A percentile compares a stretch with the other conserved stretches of the same genome.
Conservation (phyloP, 2,888 invertebrate species). For the Cheilosia variabilis region DNA sequence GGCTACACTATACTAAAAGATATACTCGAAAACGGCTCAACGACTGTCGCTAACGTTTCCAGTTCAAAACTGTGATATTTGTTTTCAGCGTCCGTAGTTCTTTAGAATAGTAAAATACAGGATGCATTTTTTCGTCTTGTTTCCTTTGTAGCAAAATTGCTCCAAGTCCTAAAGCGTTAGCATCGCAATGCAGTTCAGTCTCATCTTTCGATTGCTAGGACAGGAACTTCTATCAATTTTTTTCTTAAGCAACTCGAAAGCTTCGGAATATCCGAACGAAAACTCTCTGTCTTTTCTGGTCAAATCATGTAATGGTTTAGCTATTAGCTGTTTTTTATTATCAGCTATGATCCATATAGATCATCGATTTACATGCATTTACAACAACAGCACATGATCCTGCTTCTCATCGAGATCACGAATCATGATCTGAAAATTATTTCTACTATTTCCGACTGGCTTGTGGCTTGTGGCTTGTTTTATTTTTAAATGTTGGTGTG, state of each 20-base stretch:
- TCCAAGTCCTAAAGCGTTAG: slow-evolving; percentile 29
- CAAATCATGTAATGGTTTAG: slow-evolving; percentile 79
- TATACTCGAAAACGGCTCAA: slow-evolving; percentile 77
- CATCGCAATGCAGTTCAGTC: slow-evolving; percentile 79
- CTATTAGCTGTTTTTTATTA: too few species aligned
- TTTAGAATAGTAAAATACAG: slow-evolving; percentile 78
- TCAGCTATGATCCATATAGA: too few species aligned
- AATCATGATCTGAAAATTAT: too few species aligned
- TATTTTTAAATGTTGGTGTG: too few species aligned
- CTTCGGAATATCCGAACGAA: slow-evolving; percentile 54
- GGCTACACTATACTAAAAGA: too few species aligned
- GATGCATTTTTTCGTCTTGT: slow-evolving; percentile 73
- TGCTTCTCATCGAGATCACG: too few species aligned
- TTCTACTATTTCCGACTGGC: too few species aligned
- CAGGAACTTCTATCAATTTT: slow-evolving; percentile 26
- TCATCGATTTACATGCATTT: too few species aligned
- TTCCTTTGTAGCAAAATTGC: too few species aligned
- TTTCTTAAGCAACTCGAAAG: slow-evolving; percentile 29
- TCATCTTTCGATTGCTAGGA: slow-evolving; percentile 76
- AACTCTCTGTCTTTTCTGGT: slow-evolving; percentile 55
- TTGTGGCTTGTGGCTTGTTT: too few species aligned
- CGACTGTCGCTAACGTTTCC: slow-evolving; percentile 77
- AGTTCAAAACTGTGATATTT: slow-evolving; percentile 79
- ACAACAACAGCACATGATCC: too few species aligned
- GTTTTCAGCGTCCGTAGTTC: slow-evolving; percentile 75